Evolutionary conservation across 2,888 invertebrate genomes (phyloP).

Genomic region (Thereva nobilitata): DNA sequence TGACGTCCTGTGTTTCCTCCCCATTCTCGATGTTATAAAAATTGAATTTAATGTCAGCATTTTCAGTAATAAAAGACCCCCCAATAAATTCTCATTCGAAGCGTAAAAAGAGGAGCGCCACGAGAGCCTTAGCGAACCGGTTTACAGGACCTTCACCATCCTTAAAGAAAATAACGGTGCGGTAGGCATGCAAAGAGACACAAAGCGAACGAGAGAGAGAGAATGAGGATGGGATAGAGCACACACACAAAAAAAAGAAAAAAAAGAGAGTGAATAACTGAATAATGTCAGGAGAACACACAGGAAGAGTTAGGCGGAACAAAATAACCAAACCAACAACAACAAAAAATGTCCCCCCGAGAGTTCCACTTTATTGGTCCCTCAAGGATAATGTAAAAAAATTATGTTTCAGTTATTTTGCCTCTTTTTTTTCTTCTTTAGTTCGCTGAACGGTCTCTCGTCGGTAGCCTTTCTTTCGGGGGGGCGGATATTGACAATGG

Average conservation of each 20-base stretch:
- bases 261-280: not conserved
- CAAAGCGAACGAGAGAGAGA: too few species aligned
- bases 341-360: constrained; percentile 31
- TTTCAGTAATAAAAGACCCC: constrained; percentile 35
- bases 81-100: constrained; percentile 31
- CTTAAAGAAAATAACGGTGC: too few species aligned
- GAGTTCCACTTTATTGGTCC: constrained; percentile 37
- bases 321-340: not conserved
- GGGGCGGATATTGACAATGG: constrained; percentile 32
- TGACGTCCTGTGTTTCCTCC: constrained; percentile 7
- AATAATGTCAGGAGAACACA: constrained; percentile 7
- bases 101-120: constrained; percentile 18
- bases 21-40: constrained; percentile 32
- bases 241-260: too few species aligned
- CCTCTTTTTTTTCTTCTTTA: not conserved
- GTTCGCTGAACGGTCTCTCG: too few species aligned
- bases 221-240: too few species aligned
- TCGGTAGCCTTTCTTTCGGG: constrained; percentile 5
- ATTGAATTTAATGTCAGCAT: constrained; percentile 39
- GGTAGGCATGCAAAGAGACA: too few species aligned
- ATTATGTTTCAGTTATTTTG: constrained; percentile 34
- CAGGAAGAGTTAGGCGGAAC: constrained; percentile 28
- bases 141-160: too few species aligned
- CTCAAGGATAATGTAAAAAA: constrained; percentile 38
- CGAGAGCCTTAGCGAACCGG: too few species aligned